Conservation (phyloP, 2,888 invertebrate genomes). For the Baccha elongata region DNA sequence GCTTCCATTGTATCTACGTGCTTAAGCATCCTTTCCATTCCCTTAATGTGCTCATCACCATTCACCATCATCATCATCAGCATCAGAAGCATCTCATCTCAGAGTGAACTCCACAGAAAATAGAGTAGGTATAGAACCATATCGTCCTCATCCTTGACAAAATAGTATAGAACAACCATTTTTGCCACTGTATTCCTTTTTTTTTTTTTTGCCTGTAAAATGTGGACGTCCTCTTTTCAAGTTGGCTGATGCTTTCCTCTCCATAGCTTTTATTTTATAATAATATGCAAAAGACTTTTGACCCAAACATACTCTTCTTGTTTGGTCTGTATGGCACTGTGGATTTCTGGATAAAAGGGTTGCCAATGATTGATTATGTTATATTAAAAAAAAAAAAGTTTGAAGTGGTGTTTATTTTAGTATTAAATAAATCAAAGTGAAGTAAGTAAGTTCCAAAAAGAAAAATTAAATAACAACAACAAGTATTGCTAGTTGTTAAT, state of each 20-base stretch:
- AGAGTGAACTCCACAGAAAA: slow-evolving; percentile 19
- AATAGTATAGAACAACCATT: slow-evolving; percentile 8
- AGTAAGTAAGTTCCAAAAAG: too few species aligned
- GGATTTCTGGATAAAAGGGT: background rate
- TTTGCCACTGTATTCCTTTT: slow-evolving; percentile 18
- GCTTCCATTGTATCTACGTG: slow-evolving; percentile 71
- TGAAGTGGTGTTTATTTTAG: too few species aligned
- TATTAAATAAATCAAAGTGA: too few species aligned
- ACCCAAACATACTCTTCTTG: slow-evolving; percentile 54
- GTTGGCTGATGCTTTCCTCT: slow-evolving; percentile 40
- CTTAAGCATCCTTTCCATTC: slow-evolving; percentile 66
- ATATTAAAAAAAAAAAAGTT: too few species aligned
- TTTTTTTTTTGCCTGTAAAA: slow-evolving; percentile 10
- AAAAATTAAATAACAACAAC: too few species aligned
- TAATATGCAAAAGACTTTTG: slow-evolving; percentile 68
- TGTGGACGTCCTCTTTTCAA: slow-evolving; percentile 57
- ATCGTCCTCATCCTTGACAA: slow-evolving; percentile 39
- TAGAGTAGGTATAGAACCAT: slow-evolving; percentile 7
- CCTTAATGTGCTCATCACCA: slow-evolving; percentile 72
- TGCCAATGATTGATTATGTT: background rate
- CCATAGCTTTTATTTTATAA: slow-evolving; percentile 48
- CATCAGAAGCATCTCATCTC: slow-evolving; percentile 27
- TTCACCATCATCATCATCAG: slow-evolving; percentile 54
- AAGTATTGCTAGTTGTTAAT: too few species aligned
- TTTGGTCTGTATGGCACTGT: background rate